Evolutionary conservation across 92 coral and sea anemone species (phyloP).

Genomic region (Siderastrea siderea): DNA sequence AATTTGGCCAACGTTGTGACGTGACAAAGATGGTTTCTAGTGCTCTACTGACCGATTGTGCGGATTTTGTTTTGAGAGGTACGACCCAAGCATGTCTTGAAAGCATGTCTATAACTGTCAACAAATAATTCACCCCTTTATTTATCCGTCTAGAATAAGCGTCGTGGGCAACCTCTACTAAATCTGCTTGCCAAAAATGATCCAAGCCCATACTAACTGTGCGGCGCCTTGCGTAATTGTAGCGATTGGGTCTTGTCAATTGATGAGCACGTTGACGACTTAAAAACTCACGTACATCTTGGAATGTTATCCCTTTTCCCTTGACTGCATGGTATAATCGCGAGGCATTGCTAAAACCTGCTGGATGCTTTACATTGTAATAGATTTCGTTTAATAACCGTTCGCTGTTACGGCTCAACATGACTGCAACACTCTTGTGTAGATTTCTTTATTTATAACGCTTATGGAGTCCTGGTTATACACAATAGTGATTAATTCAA

Average conservation of each 20-base stretch:
- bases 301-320: too few relatives aligned
- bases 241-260: neutral
- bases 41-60: neutral
- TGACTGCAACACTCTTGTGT: neutral
- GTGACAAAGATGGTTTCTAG: too few relatives aligned
- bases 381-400: neutral
- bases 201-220: neutral
- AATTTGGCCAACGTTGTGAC: too few relatives aligned
- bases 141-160: too few relatives aligned
- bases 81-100: neutral
- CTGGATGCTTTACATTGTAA: neutral
- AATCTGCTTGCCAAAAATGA: too few relatives aligned
- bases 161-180: too few relatives aligned
- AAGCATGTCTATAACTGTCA: too few relatives aligned
- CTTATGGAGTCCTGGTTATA: neutral
- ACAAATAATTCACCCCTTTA: too few relatives aligned
- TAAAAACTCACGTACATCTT: neutral
- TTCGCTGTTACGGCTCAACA: neutral
- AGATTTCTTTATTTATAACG: neutral
- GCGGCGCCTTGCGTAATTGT: slow-evolving; percentile 2
- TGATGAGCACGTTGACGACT: neutral
- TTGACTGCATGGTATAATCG: neutral
- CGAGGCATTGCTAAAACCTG: slow-evolving; percentile 7
- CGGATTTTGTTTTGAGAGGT: neutral
- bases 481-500: too few relatives aligned